Evolutionary conservation across 2,797 vertebrate genomes (phyloP).

Genomic region (Clamator glandarius): DNA sequence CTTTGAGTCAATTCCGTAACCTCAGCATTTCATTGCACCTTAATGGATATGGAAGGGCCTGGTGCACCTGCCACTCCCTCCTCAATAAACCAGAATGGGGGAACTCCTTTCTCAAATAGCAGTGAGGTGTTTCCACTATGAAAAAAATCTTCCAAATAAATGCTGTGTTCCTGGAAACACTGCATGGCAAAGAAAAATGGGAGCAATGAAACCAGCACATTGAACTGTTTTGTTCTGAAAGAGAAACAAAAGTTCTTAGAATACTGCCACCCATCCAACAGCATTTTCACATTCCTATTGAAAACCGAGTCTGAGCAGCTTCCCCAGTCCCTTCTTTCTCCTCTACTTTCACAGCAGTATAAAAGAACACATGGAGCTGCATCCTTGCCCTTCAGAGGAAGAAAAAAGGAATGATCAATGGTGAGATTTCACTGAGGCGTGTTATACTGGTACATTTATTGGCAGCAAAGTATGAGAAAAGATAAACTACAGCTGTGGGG

Average conservation of each 20-base stretch:
- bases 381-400: background rate
- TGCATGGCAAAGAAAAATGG: background rate
- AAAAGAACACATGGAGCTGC: background rate
- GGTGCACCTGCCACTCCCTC: background rate
- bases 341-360: background rate
- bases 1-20: background rate
- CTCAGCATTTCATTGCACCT: background rate
- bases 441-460: background rate
- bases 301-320: background rate
- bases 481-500: background rate
- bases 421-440: background rate
- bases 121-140: background rate
- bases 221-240: background rate
- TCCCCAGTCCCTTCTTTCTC: background rate
- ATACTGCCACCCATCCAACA: background rate
- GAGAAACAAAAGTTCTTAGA: background rate
- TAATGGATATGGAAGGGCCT: background rate
- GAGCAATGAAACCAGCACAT: background rate
- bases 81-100: background rate
- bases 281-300: background rate
- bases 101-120: background rate
- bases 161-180: background rate
- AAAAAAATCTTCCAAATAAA: background rate
- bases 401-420: background rate
- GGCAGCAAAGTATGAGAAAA: background rate